Evolutionary conservation across 2,888 invertebrate genomes (phyloP), one percentile per base, ranked within the genome.

Genomic region (Lymantria dispar): DNA sequence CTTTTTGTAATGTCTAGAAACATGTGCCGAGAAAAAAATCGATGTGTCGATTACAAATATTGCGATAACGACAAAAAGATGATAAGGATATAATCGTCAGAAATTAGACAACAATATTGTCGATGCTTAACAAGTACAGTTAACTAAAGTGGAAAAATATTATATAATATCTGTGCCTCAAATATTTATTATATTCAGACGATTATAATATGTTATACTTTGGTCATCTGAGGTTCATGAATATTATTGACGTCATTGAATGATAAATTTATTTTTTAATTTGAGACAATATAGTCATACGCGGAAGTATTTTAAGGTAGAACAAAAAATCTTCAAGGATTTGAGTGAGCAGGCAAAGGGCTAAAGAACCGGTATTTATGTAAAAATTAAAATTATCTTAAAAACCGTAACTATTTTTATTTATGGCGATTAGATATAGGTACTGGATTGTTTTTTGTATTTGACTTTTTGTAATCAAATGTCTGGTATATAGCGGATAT

Each of bases 281-380:
- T 45, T 36, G 9, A 56, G 42, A 59, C 54, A 56, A 62, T n/a
- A n/a, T 56, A 36, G 52, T 49, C 55, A 43, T 49, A 52, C 42
- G 54, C 62, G 70, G 70, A 70, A 70, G 54, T 51, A n/a, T 56
- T 47, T 49, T 56, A 54, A 52, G 37, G 48, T 58, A 60, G 56
- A 59, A 55, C 54, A 54, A 61, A 65, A 70, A 65, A 44, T 43
- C 54, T 59, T 62, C 71, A 74, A 76, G 66, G 72, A 53, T 69
- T 55, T 47, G 33, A 49, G 43, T 51, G 54, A 40, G 43, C 58
- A 61, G 50, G 52, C 67, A 66, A 75, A 73, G 76, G 75, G 74
- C 70, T 59, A 52, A 47, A 47, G 46, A 68, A 72, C 70, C 52
- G 56, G 73, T 70, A 33, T 33, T 22, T 8, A 7, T 10, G 10